A percentile compares a stretch with the other conserved stretches of the same genome.
These are phyloP conservation scores for Scophthalmus maximus DNA, from an alignment of 2,113 vertebrate genomes.

Conservation along the genomic window DNA sequence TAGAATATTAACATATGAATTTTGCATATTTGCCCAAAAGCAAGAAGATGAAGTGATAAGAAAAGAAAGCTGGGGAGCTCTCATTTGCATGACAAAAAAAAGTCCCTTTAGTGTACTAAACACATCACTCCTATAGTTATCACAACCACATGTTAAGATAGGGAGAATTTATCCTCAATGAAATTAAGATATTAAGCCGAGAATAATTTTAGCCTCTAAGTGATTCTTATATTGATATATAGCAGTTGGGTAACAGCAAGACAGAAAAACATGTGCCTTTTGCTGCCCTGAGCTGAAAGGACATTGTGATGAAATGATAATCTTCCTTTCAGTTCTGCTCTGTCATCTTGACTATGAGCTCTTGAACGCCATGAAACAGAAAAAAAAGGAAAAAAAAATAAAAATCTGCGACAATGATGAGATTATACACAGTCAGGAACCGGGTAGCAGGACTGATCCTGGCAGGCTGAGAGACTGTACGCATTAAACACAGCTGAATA, in stretches of 20 bases:
- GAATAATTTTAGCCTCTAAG: conserved; percentile 20
- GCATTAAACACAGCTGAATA: conserved; percentile 35
- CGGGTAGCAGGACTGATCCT: conserved; percentile 39
- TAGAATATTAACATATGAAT: conserved; percentile 62
- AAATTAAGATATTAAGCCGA: conserved; percentile 49
- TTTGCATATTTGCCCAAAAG: conserved; percentile 74
- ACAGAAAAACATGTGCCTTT: conserved; percentile 31
- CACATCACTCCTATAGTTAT: conserved; percentile 55
- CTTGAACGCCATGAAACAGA: conserved; percentile 41
- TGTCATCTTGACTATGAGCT: conserved; percentile 51
- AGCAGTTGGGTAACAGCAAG: conserved; percentile 17
- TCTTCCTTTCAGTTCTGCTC: conserved; percentile 44
- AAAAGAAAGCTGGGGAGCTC: conserved; percentile 55
- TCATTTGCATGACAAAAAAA: conserved; percentile 75
- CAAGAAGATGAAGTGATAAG: conserved; percentile 71
- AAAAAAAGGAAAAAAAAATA: no score
- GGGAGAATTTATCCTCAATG: conserved; percentile 36
- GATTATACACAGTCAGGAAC: conserved; percentile 54
- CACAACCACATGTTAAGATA: conserved; percentile 43
- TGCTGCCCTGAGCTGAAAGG: conserved; percentile 33
- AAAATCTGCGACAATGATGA: conserved; percentile 50
- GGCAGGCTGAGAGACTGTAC: conserved; percentile 30
- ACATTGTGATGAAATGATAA: conserved; percentile 59
- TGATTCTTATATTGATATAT: conserved; percentile 45
- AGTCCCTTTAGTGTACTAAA: conserved; percentile 56